A percentile compares a stretch with the other conserved stretches of the same genome.
Conservation (phyloP, 2,797 vertebrate genomes). For the Limosa lapponica region DNA sequence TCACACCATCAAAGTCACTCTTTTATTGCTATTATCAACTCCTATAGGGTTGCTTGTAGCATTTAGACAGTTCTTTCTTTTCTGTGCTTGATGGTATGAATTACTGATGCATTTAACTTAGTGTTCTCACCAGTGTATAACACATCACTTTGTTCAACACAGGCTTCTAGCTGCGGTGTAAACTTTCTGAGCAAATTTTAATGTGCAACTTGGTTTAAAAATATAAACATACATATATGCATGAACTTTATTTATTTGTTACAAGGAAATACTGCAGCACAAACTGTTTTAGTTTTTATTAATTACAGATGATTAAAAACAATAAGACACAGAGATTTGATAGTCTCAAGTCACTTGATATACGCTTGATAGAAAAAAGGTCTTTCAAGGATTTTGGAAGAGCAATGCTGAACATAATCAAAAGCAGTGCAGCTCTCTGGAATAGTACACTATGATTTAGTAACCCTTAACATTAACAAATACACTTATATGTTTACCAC, state of each 20-base stretch:
- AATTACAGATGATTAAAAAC: constrained; percentile 38
- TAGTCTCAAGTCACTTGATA: constrained; percentile 19
- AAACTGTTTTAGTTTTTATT: constrained; percentile 54
- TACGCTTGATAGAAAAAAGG: background rate
- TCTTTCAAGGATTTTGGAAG: constrained; percentile 28
- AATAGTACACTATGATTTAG: background rate
- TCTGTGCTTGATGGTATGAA: constrained; percentile 63
- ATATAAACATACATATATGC: background rate
- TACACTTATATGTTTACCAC: background rate
- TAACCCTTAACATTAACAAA: background rate
- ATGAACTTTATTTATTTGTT: background rate
- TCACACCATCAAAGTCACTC: constrained; percentile 61
- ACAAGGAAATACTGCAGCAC: constrained; percentile 23
- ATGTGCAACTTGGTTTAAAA: constrained; percentile 24
- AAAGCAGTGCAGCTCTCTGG: background rate
- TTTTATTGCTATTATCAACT: constrained; percentile 35
- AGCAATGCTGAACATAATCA: background rate
- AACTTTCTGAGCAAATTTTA: constrained; percentile 35
- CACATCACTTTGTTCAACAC: constrained; percentile 8
- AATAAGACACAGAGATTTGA: constrained; percentile 8
- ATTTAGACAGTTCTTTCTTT: constrained; percentile 35
- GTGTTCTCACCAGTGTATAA: constrained; percentile 26
- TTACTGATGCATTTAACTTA: constrained; percentile 26
- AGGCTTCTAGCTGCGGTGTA: constrained; percentile 39
- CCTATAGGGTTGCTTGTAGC: constrained; percentile 12